Evolutionary conservation across 1,140 invertebrate species (phyloP).

Genomic region (Piezodorus guildinii): DNA sequence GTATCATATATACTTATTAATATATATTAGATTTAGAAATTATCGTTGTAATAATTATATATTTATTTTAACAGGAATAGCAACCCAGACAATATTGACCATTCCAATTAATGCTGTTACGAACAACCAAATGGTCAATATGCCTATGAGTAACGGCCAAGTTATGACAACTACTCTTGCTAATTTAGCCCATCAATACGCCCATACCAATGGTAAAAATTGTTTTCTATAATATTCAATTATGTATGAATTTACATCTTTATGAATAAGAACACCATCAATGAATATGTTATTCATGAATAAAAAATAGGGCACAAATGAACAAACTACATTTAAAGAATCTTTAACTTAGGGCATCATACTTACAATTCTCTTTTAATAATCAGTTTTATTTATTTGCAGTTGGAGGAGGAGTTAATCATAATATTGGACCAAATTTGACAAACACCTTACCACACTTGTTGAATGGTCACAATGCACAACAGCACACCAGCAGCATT

Average conservation of each 20-base stretch:
- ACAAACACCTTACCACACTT: conserved; percentile 42
- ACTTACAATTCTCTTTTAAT: neutral
- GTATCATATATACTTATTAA: too few species aligned
- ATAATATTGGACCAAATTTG: conserved; percentile 9
- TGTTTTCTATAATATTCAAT: too few species aligned
- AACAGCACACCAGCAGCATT: conserved; percentile 35
- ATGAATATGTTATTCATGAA: too few species aligned
- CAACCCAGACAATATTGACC: conserved; percentile 84
- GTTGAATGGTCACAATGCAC: conserved; percentile 35
- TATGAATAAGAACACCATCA: too few species aligned
- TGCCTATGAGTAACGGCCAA: conserved; percentile 66
- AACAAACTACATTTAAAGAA: neutral
- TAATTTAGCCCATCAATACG: conserved; percentile 40
- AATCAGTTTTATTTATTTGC: neutral
- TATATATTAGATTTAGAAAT: neutral
- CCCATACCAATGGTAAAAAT: conserved; percentile 17
- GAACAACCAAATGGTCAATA: conserved; percentile 67
- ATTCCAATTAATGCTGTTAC: conserved; percentile 78
- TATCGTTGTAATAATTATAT: neutral
- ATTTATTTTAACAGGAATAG: conserved; percentile 54
- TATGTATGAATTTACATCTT: too few species aligned
- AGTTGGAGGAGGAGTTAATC: conserved; percentile 14
- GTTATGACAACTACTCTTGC: conserved; percentile 73
- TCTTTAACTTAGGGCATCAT: neutral
- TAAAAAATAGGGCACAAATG: neutral